These are phyloP conservation scores for Atherinomorus stipes DNA, from an alignment of 2,113 vertebrate genomes.

Conservation along the genomic window DNA sequence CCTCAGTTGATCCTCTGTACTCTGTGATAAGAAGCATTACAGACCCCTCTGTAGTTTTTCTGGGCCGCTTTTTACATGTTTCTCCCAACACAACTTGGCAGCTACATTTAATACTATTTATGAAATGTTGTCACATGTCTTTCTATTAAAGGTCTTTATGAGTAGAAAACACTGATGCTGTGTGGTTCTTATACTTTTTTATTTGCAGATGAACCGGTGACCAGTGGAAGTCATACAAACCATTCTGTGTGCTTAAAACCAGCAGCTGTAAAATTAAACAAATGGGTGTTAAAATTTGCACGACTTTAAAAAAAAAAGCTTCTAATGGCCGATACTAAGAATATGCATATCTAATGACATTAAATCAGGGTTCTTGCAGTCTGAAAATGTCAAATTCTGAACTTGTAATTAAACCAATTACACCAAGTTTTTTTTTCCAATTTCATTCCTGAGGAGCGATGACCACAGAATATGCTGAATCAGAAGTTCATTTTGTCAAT, in stretches of 20 bases:
- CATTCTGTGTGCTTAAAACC: slow-evolving; percentile 89
- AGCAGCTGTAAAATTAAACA: slow-evolving; percentile 77
- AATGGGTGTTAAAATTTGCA: not conserved
- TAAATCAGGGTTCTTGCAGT: too few species aligned
- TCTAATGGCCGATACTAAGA: too few species aligned
- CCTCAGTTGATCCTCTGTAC: slow-evolving; percentile 26
- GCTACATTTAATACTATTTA: slow-evolving; percentile 86
- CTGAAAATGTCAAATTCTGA: too few species aligned
- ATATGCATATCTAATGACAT: too few species aligned
- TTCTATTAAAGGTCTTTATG: slow-evolving; percentile 86
- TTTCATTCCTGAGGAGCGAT: too few species aligned
- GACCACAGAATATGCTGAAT: too few species aligned
- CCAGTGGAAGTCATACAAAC: slow-evolving; percentile 81
- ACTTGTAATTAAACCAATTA: too few species aligned
- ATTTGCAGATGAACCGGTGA: slow-evolving; percentile 5
- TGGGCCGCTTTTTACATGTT: slow-evolving; percentile 79
- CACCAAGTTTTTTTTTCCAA: too few species aligned
- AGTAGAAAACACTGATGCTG: slow-evolving; percentile 44
- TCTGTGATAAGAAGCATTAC: slow-evolving; percentile 37
- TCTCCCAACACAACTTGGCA: slow-evolving; percentile 81
- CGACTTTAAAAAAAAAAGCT: too few species aligned
- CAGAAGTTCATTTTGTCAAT: too few species aligned
- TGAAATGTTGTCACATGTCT: slow-evolving; percentile 83
- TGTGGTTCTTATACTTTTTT: slow-evolving; percentile 1
- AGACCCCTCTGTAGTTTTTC: slow-evolving; percentile 66